A percentile compares a stretch with the other conserved stretches of the same genome.
Conservation (phyloP, 2,797 vertebrate species). For the Masticophis lateralis region DNA sequence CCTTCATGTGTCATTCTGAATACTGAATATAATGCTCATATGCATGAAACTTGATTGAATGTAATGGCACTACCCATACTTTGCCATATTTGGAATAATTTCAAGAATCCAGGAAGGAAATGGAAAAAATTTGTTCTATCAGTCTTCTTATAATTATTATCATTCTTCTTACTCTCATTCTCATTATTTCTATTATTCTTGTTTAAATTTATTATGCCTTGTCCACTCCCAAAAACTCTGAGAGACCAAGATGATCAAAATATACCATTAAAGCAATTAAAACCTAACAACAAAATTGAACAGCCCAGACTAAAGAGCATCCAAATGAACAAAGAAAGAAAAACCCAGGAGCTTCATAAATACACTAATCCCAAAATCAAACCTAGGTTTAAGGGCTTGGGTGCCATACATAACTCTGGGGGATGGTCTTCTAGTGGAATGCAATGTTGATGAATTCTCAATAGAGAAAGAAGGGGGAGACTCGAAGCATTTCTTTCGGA, state of each 20-base stretch:
- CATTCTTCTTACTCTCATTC: not conserved
- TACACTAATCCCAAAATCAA: not conserved
- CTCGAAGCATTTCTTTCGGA: not conserved
- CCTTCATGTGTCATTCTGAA: not conserved
- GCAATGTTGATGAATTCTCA: constrained; percentile 1
- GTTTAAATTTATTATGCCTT: not conserved
- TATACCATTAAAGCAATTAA: not conserved
- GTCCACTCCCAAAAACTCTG: not conserved
- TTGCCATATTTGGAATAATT: not conserved
- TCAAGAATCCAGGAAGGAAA: not conserved
- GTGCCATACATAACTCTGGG: not conserved
- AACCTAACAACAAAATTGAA: not conserved
- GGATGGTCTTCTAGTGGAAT: not conserved
- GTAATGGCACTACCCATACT: not conserved
- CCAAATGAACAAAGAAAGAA: not conserved
- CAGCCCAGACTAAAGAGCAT: not conserved
- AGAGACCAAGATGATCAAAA: not conserved
- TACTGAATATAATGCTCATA: not conserved
- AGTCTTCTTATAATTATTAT: not conserved
- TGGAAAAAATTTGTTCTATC: not conserved
- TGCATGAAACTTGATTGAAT: not conserved
- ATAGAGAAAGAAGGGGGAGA: constrained; percentile 5
- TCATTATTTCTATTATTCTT: not conserved
- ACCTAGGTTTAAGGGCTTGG: not conserved
- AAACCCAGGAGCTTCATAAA: not conserved